A percentile compares a stretch with the other conserved stretches of the same genome.
These are phyloP conservation scores for Strix aluco DNA, from an alignment of 2,113 vertebrate species.

Conservation along the genomic window DNA sequence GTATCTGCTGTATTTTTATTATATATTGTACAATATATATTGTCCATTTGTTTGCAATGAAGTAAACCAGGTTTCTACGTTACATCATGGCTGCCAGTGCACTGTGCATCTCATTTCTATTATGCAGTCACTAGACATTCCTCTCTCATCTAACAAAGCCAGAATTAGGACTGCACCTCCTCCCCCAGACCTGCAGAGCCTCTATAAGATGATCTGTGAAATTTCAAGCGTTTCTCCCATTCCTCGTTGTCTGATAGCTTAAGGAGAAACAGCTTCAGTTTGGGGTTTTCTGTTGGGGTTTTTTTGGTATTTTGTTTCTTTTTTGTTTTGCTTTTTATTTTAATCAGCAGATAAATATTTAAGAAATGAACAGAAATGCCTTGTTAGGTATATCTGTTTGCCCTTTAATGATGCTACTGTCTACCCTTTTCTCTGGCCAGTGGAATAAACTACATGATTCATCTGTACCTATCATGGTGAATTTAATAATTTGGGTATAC, in stretches of 20 bases:
- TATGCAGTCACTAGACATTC: neutral
- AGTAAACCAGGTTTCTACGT: constrained; percentile 83
- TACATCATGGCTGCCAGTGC: constrained; percentile 51
- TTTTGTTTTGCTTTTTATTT: neutral
- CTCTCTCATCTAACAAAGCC: neutral
- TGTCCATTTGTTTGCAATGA: constrained; percentile 84
- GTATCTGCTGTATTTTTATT: constrained; percentile 85
- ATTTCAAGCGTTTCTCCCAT: neutral
- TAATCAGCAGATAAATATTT: neutral
- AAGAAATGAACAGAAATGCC: neutral
- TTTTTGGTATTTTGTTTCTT: neutral
- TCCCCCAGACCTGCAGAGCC: neutral
- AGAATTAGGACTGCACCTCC: neutral
- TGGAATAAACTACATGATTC: neutral
- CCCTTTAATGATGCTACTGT: neutral
- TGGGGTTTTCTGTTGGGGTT: neutral
- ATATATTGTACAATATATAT: constrained; percentile 87
- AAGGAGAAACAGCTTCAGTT: neutral
- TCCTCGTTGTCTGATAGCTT: neutral
- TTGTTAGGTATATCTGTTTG: neutral
- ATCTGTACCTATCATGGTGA: neutral
- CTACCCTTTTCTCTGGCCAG: neutral
- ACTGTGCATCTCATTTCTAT: constrained; percentile 22
- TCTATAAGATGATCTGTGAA: neutral
- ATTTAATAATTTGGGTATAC: neutral